Evolutionary conservation across 2,888 invertebrate genomes (phyloP), one percentile per base, ranked within the genome.

Genomic region (Uropetala carovei): DNA sequence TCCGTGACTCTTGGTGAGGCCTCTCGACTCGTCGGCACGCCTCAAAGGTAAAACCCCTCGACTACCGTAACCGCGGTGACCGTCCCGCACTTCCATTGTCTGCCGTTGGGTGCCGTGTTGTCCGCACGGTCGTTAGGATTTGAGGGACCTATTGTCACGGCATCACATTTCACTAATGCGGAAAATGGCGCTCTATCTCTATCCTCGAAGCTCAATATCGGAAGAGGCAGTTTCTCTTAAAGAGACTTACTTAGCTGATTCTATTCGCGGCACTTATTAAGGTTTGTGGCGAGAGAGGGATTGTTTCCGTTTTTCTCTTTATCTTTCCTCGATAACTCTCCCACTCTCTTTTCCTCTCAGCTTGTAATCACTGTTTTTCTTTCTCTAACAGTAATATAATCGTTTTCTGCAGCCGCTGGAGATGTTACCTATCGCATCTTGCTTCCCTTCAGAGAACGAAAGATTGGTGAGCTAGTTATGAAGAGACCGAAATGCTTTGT

Each of bases 71-170:
- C 64, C 89, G 43, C 18, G 14, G 18, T 64, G 64, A 13, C 27
- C 60, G n/a, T 58, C 58, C 60, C 14, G 56, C 64, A 13, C 22
- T 14, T 64, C 89, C 68, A 64, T 64, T 89, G 89, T 89, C 64
- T 22, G n/a, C 43, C 16, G 59, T 60, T 57, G 58, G 60, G 89
- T 9, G 43, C 18, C 30, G 56, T 43, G 83, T 43, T 83, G 83
- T 83, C 83, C 83, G 5, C 89, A n/a, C 64, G 64, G 64, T 56
- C 64, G 64, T 86, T 86, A 64, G 10, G 43, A 30, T 57, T 83
- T 82, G 9, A 14, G 89, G 18, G 89, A 14, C 18, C 89, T 64
- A 89, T 89, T 89, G 89, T 89, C 64, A 16, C 60, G 11, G 64
- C 14, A 3, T 64, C 89, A 60, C 89, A 11, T 14, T 43, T 43